These are phyloP conservation scores for Cichladusa arquata DNA, from an alignment of 2,113 vertebrate species.

Conservation along the genomic window DNA sequence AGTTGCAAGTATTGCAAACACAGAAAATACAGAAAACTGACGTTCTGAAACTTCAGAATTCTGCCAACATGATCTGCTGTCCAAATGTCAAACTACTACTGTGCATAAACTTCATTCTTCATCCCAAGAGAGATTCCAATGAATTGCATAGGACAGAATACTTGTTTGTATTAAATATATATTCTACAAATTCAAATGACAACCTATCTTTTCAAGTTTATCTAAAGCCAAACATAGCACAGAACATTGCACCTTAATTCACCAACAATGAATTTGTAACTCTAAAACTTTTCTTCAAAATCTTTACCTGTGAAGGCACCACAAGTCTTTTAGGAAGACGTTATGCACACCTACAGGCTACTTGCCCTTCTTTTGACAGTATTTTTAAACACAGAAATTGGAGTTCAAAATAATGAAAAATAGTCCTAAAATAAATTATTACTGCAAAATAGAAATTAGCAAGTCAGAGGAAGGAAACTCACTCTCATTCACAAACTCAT, in stretches of 20 bases:
- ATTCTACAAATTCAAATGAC: background rate
- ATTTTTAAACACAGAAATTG: background rate
- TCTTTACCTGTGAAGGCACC: background rate
- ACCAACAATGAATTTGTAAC: background rate
- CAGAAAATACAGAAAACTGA: background rate
- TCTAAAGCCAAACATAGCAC: background rate
- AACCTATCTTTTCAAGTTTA: background rate
- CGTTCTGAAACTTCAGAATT: background rate
- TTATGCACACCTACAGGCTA: background rate
- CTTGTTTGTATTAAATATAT: background rate
- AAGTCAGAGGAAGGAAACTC: background rate
- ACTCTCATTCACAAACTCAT: background rate
- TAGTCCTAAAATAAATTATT: background rate
- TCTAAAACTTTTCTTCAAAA: background rate
- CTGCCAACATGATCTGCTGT: background rate
- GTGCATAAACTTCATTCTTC: background rate
- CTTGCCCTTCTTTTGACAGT: background rate
- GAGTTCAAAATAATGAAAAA: background rate
- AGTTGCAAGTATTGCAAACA: background rate
- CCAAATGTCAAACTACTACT: background rate
- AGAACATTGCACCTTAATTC: background rate
- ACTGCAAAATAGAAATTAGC: background rate
- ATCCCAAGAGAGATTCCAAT: background rate
- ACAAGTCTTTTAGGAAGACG: background rate
- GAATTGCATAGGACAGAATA: background rate